These are phyloP conservation scores for Torymus texanus DNA, from an alignment of 2,888 invertebrate species.

Conservation along the genomic window DNA sequence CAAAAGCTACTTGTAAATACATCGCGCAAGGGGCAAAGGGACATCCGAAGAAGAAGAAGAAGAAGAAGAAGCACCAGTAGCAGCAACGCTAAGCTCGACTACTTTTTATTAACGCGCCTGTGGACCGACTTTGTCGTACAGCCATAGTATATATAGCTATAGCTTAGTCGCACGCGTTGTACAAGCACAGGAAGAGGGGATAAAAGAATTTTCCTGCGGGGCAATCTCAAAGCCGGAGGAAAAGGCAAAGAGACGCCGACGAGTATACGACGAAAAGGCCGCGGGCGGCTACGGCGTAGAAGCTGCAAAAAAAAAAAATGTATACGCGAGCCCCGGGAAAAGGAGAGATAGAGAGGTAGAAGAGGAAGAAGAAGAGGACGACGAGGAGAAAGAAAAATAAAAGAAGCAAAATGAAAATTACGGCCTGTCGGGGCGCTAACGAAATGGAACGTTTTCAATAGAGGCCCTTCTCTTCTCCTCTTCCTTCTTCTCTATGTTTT, in stretches of 20 bases:
- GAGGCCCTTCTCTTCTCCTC: not conserved
- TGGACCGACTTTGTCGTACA: conserved; percentile 29
- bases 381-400: not conserved
- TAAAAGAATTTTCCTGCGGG: conserved; percentile 43
- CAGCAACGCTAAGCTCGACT: not conserved
- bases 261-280: not conserved
- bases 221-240: conserved; percentile 41
- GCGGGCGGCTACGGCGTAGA: not conserved
- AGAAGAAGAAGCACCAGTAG: not conserved
- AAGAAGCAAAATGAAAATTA: not conserved
- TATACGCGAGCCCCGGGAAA: no score
- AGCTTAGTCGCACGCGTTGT: no score
- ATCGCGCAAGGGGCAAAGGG: not conserved
- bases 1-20: conserved; percentile 32
- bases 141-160: no score
- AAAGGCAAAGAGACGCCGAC: conserved; percentile 22
- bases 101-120: conserved; percentile 31
- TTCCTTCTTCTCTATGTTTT: not conserved
- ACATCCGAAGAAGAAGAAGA: conserved; percentile 6
- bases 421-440: not conserved
- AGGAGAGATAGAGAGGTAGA: no score
- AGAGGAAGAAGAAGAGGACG: not conserved
- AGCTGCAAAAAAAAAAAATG: no score
- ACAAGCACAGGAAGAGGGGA: not conserved
- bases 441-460: conserved; percentile 19